Evolutionary conservation across 2,113 vertebrate genomes (phyloP).

Genomic region (Xenopus tropicalis): DNA sequence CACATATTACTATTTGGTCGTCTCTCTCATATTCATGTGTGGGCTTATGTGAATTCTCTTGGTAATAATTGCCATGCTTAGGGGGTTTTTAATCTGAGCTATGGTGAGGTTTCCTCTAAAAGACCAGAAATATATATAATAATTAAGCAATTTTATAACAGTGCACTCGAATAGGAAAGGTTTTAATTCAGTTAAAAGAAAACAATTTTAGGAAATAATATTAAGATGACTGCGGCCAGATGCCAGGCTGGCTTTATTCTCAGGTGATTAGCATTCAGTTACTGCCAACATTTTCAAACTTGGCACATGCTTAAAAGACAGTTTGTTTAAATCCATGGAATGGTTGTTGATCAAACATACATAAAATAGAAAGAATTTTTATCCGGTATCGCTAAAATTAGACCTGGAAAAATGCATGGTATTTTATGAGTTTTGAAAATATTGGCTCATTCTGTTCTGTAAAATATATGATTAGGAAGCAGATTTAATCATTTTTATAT

Average conservation of each 20-base stretch:
- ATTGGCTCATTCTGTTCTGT: too few species aligned
- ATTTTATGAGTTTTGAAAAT: constrained; percentile 1
- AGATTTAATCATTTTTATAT: too few species aligned
- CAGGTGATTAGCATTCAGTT: constrained; percentile 15
- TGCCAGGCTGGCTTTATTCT: not conserved
- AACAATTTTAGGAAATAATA: constrained; percentile 27
- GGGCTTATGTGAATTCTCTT: too few species aligned
- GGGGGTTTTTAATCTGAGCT: too few species aligned
- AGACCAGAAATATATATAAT: not conserved
- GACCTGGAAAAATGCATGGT: not conserved
- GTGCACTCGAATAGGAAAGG: not conserved
- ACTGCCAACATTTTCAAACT: constrained; percentile 16
- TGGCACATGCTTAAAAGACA: constrained; percentile 2
- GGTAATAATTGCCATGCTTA: too few species aligned
- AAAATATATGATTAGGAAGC: too few species aligned
- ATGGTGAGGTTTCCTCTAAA: not conserved
- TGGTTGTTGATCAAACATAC: constrained; percentile 9
- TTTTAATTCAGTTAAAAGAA: constrained; percentile 4
- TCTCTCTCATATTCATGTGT: too few species aligned
- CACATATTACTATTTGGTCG: too few species aligned
- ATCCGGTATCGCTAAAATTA: constrained; percentile 13
- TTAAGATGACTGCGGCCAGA: constrained; percentile 17
- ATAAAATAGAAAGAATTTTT: constrained; percentile 14
- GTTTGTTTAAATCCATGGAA: constrained; percentile 16
- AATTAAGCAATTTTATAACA: constrained; percentile 8